phyloP scores from a whole-genome alignment of 1,140 invertebrate genomes.

The Babylonia areolata region DNA sequence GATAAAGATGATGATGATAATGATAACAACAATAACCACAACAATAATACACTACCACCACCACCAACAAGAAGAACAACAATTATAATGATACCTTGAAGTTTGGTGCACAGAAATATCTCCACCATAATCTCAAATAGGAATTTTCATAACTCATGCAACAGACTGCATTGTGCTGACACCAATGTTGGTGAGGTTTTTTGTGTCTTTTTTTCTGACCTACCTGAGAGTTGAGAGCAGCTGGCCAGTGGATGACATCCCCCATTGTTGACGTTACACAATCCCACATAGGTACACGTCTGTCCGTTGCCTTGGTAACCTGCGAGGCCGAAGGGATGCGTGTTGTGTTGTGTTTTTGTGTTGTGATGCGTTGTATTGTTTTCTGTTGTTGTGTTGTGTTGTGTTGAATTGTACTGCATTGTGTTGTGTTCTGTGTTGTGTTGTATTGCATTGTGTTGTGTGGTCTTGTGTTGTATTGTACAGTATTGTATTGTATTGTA shows the following conservation, averaged over 20 bases:
- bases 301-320: slow-evolving; percentile 89
- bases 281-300: slow-evolving; percentile 82
- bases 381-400: neutral
- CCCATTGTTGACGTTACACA: slow-evolving; percentile 84
- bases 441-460: neutral
- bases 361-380: neutral
- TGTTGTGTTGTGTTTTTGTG: neutral
- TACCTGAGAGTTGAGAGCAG: slow-evolving; percentile 81
- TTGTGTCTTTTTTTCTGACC: neutral
- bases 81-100: no score
- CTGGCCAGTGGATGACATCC: slow-evolving; percentile 87
- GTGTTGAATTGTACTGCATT: neutral
- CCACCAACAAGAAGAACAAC: no score
- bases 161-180: no score
- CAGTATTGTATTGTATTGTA: no score
- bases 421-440: neutral
- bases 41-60: no score
- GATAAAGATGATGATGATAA: no score
- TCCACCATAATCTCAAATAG: no score
- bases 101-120: no score
- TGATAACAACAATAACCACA: no score
- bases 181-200: no score
- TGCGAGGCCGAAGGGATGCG: slow-evolving; percentile 29
- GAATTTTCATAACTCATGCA: no score
- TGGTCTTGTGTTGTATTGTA: neutral